Conservation (phyloP, 2,888 invertebrate species). For the Disparrhopalites patrizii region DNA sequence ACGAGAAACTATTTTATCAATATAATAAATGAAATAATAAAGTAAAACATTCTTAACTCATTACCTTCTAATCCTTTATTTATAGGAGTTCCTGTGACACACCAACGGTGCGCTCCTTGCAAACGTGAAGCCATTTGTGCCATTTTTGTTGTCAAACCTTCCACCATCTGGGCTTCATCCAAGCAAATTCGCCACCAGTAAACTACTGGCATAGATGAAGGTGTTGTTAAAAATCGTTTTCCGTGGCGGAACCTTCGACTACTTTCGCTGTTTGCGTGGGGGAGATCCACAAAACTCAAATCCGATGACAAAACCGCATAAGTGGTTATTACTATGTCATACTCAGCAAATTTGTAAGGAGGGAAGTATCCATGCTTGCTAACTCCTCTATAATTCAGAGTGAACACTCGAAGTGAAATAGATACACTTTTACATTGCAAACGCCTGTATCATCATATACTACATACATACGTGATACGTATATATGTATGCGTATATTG, state of each 20-base stretch:
- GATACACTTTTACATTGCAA: neutral
- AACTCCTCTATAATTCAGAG: slow-evolving; percentile 55
- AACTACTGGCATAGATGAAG: slow-evolving; percentile 64
- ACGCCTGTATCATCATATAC: neutral
- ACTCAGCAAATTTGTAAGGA: slow-evolving; percentile 61
- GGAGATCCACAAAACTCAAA: slow-evolving; percentile 59
- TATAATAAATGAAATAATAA: neutral
- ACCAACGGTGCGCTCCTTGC: slow-evolving; percentile 65
- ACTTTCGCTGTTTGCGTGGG: slow-evolving; percentile 53
- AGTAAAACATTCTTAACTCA: neutral
- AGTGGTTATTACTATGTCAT: slow-evolving; percentile 69
- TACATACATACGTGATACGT: too few relatives aligned
- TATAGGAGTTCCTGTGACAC: slow-evolving; percentile 70
- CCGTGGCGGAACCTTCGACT: slow-evolving; percentile 56
- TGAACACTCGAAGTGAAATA: too few relatives aligned
- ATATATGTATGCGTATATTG: too few relatives aligned
- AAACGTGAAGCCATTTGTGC: slow-evolving; percentile 59
- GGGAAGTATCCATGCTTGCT: slow-evolving; percentile 58
- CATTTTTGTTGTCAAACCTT: slow-evolving; percentile 51
- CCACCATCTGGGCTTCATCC: slow-evolving; percentile 78
- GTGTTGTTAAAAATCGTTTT: slow-evolving; percentile 62
- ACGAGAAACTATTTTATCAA: neutral
- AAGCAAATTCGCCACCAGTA: slow-evolving; percentile 73
- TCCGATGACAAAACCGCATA: slow-evolving; percentile 64
- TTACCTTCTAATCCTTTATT: slow-evolving; percentile 51